These are phyloP conservation scores for Stenopsyche tienmushanensis DNA, from an alignment of 1,140 invertebrate genomes.

Conservation along the genomic window DNA sequence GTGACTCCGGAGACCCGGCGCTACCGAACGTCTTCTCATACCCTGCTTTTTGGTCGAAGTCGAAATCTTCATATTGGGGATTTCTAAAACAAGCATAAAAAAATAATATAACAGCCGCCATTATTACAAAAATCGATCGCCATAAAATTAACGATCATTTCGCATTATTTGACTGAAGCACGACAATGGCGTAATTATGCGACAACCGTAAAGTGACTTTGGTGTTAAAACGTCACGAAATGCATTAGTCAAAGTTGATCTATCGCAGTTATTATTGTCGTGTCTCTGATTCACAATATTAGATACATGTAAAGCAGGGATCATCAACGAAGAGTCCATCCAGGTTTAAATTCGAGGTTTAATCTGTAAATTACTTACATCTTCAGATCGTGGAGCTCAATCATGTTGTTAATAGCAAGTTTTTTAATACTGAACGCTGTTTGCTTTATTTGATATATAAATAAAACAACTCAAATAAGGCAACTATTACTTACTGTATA, in stretches of 20 bases:
- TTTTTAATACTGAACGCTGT: no score
- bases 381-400: no score
- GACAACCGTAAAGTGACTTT: slow-evolving; percentile 31
- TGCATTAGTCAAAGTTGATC: slow-evolving; percentile 37
- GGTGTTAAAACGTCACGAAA: slow-evolving; percentile 35
- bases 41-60: slow-evolving; percentile 53
- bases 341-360: neutral
- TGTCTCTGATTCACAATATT: slow-evolving; percentile 28
- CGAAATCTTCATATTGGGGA: slow-evolving; percentile 55
- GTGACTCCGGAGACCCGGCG: slow-evolving; percentile 62
- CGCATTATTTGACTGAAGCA: slow-evolving; percentile 1
- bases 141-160: slow-evolving; percentile 7
- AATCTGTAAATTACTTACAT: no score
- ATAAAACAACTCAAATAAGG: no score
- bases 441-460: no score
- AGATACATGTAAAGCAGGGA: slow-evolving; percentile 10
- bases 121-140: neutral
- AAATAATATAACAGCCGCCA: neutral
- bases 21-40: slow-evolving; percentile 58
- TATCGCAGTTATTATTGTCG: slow-evolving; percentile 29
- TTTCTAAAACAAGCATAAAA: slow-evolving; percentile 46
- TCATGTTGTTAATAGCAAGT: no score
- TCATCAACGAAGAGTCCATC: neutral
- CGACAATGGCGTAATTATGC: slow-evolving; percentile 28
- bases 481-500: no score